Percentiles rank a stretch among this genome's conserved stretches.
Evolutionary conservation across 1,140 invertebrate species (phyloP).

Genomic region (Agrypnia vestita): DNA sequence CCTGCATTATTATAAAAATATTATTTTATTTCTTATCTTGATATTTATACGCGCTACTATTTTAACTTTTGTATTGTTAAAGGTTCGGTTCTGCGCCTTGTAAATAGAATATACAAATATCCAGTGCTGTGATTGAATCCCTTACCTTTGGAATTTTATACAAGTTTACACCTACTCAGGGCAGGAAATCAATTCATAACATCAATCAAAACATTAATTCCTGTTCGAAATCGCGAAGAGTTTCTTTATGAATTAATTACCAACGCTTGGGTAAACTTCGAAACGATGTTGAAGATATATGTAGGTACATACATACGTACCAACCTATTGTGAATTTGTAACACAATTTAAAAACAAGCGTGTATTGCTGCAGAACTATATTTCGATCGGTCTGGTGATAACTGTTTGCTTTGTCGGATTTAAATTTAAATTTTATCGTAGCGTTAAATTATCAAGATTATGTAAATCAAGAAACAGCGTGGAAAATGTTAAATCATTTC

Average conservation of each 20-base stretch:
- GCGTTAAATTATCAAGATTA: conserved; percentile 56
- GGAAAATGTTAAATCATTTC: conserved; percentile 56
- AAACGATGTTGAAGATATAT: conserved; percentile 30
- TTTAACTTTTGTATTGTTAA: too few relatives aligned
- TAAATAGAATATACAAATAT: too few relatives aligned
- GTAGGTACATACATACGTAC: not conserved
- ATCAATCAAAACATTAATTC: too few relatives aligned
- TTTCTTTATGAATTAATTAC: conserved; percentile 36
- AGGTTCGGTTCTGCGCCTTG: too few relatives aligned
- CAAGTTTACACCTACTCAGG: too few relatives aligned
- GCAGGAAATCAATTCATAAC: too few relatives aligned
- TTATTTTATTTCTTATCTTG: too few relatives aligned
- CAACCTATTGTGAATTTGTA: conserved; percentile 4
- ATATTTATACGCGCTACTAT: too few relatives aligned
- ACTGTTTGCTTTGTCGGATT: conserved; percentile 28
- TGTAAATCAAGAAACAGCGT: conserved; percentile 47
- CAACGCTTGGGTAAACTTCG: conserved; percentile 20
- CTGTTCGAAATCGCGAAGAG: not conserved
- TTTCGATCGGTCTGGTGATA: conserved; percentile 29
- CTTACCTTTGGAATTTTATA: too few relatives aligned
- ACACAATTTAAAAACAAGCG: conserved; percentile 14
- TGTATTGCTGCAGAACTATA: conserved; percentile 25
- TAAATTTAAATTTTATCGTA: conserved; percentile 46
- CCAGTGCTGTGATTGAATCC: too few relatives aligned
- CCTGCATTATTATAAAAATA: too few relatives aligned